These are phyloP conservation scores for Chrysolophus pictus DNA, from an alignment of 2,797 vertebrate species.

Conservation along the genomic window DNA sequence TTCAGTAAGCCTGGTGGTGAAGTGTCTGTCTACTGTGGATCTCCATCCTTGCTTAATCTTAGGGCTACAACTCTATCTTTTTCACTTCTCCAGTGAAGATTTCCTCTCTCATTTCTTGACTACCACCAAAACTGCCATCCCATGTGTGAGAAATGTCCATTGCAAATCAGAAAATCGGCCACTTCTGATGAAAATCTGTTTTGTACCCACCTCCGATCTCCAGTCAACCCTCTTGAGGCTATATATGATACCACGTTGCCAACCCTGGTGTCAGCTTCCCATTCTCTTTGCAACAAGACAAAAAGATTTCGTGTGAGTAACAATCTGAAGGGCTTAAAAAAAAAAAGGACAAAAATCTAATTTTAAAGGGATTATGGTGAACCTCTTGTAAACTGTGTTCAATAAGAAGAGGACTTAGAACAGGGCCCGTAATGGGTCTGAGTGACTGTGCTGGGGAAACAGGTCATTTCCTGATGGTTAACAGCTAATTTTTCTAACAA, in stretches of 20 bases:
- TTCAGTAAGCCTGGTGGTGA: not conserved
- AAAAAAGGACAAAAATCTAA: slow-evolving; percentile 74
- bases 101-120: not conserved
- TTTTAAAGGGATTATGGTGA: slow-evolving; percentile 83
- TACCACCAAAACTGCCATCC: not conserved
- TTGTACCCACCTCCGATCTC: not conserved
- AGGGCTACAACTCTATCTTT: not conserved
- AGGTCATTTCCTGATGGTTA: slow-evolving; percentile 81
- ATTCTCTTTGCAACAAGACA: not conserved
- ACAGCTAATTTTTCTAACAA: slow-evolving; percentile 59
- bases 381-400: slow-evolving; percentile 79
- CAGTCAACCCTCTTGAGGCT: accelerated
- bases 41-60: not conserved
- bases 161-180: not conserved
- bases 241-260: accelerated
- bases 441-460: slow-evolving; percentile 69
- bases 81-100: not conserved
- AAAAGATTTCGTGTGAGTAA: slow-evolving; percentile 40
- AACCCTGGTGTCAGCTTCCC: not conserved
- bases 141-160: not conserved
- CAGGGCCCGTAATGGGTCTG: slow-evolving; percentile 66
- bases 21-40: not conserved
- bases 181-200: not conserved
- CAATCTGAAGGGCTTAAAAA: slow-evolving; percentile 20
- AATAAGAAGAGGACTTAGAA: slow-evolving; percentile 78